A percentile compares a stretch with the other conserved stretches of the same genome.
These are phyloP conservation scores for Halcyon chelicuti DNA, from an alignment of 2,797 vertebrate species.

Conservation along the genomic window DNA sequence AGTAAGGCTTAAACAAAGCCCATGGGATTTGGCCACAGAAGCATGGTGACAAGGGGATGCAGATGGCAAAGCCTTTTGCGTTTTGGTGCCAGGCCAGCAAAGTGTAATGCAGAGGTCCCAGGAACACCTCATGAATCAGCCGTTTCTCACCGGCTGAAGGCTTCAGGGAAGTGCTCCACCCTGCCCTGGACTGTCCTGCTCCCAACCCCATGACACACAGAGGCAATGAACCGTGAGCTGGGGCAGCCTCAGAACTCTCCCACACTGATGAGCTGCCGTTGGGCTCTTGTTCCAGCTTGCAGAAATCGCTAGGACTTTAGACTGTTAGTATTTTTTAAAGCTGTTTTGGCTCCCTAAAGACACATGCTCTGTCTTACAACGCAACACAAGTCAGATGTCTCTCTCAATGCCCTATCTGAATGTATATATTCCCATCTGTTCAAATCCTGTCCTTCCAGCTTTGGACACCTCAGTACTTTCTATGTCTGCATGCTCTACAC, in stretches of 20 bases:
- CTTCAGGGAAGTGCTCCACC: not conserved
- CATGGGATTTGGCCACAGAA: not conserved
- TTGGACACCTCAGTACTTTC: not conserved
- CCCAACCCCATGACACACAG: rapidly evolving
- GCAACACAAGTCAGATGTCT: not conserved
- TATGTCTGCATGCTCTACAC: not conserved
- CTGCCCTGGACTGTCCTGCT: not conserved
- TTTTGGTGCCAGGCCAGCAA: not conserved
- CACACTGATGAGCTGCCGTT: not conserved
- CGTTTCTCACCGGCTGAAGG: not conserved
- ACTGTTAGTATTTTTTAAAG: not conserved
- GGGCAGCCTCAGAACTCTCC: not conserved
- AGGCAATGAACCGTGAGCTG: rapidly evolving
- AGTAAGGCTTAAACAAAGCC: not conserved
- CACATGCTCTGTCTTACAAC: not conserved
- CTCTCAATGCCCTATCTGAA: not conserved
- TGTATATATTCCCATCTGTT: not conserved
- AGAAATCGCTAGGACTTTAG: not conserved
- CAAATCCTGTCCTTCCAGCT: not conserved
- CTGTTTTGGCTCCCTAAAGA: not conserved
- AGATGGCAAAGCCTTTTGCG: not conserved
- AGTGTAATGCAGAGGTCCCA: not conserved
- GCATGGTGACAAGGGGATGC: not conserved
- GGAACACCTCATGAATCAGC: not conserved
- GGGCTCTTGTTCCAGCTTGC: not conserved